phyloP scores from a whole-genome alignment of 2,888 invertebrate species.

The Andrena flavipes region DNA sequence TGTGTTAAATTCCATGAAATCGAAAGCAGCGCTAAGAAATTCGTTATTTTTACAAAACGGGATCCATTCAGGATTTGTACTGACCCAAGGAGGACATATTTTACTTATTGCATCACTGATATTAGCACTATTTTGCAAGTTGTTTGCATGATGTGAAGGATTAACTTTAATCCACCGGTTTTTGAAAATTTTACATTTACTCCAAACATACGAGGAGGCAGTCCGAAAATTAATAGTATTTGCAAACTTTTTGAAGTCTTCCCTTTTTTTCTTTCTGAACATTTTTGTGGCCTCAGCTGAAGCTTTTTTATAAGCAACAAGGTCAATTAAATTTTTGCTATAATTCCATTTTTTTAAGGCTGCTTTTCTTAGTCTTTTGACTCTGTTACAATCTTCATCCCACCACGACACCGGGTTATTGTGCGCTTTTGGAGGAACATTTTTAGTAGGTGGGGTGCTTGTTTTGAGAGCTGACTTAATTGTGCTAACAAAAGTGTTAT shows the following conservation, averaged over 20 bases:
- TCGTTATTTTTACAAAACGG: background rate
- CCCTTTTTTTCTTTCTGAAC: background rate
- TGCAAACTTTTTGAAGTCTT: background rate
- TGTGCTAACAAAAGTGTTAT: background rate
- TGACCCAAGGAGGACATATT: background rate
- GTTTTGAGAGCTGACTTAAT: background rate
- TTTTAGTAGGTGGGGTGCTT: background rate
- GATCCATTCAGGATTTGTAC: background rate
- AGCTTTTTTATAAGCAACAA: background rate
- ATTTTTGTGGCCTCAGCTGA: background rate
- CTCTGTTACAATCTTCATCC: background rate
- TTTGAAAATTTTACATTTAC: slow-evolving; percentile 3
- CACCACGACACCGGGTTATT: background rate
- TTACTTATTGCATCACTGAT: background rate
- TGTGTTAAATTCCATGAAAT: background rate
- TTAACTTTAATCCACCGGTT: background rate
- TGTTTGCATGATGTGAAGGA: background rate
- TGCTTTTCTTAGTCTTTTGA: slow-evolving; percentile 7
- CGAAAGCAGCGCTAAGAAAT: background rate
- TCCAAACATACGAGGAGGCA: background rate
- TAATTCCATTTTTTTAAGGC: slow-evolving; percentile 2
- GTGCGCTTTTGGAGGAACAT: background rate
- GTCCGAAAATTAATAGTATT: background rate
- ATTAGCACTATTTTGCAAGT: background rate
- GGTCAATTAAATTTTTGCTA: background rate